Base-by-base conservation (phyloP, 2,797 vertebrate genomes). In the Phrynocephalus vlangalii region DNA sequence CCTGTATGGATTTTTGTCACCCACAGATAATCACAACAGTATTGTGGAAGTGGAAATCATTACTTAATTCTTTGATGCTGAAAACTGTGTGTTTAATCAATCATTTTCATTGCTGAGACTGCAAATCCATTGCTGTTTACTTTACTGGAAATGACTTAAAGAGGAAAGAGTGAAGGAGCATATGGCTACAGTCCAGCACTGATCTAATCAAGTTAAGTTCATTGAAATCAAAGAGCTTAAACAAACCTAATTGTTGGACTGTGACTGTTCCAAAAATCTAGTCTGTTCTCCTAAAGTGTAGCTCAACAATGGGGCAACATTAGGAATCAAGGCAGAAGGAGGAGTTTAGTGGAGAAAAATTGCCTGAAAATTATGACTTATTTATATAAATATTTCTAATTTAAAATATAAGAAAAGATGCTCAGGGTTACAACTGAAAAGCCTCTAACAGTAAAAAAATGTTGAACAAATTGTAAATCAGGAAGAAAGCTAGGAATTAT, bases 351-450 rank as follows among this genome's bases (percentile, higher is more conserved):
- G 66, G 50, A 73, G 78, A 82, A 26, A 82, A 81, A 80, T 72
- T 72, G 28, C 30, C 71, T 44, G 60, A 28, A n/a, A 78, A 77
- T 76, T 82, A 89, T 60, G 75, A 85, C 79, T 70, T 70, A 70
- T 76, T 44, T 20, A 76, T 77, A 50, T 38, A 73, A 28, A 67
- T 63, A 22, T 18, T 79, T 84, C 76, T 85, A 38, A 81, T 88
- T 56, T 60, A 88, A 75, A 56, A 56, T 44, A 88, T 88, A 88
- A 88, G 87, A 80, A 84, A 84, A 71, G 5, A 72, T 79, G 56
- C n/a, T 72, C 72, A 38, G 83, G 66, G 48, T 60, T 52, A 88
- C 5, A n/a, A 11, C 38, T 79, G 67, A 79, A 88, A 83, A 48
- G 33, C 16, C 24, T 70, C 73, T 88, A 50, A 67, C 50, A 88